Percentiles rank a stretch among this genome's conserved stretches.
These are phyloP conservation scores for Hydractinia symbiolongicarpus DNA, from an alignment of 30 jellyfish, hydroid and myxozoan species.

Conservation along the genomic window DNA sequence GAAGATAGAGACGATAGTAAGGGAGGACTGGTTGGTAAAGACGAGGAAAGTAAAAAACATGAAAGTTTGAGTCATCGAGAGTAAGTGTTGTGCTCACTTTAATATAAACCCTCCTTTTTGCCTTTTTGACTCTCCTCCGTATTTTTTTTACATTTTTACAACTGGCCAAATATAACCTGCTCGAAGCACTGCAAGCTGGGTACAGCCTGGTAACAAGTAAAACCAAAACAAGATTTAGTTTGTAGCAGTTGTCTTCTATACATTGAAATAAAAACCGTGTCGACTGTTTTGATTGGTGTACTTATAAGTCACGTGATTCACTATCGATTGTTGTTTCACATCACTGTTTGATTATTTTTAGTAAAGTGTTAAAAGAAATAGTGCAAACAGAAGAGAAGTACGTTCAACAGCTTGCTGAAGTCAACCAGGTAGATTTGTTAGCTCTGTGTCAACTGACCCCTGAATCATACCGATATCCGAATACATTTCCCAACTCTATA, in stretches of 20 bases:
- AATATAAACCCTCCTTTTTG: not conserved
- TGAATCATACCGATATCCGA: not conserved
- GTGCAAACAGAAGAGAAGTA: conserved; percentile 70
- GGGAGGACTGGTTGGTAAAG: conserved; percentile 20
- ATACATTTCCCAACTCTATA: not conserved
- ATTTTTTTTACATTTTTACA: too few species aligned
- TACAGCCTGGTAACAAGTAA: too few species aligned
- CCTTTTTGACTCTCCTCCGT: not conserved
- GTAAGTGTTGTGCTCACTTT: conserved; percentile 35
- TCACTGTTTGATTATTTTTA: not conserved
- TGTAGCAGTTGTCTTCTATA: too few species aligned
- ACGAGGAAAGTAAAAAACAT: conserved; percentile 24
- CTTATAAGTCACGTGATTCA: too few species aligned
- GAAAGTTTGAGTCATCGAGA: conserved; percentile 63
- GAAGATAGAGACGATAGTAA: conserved; percentile 42
- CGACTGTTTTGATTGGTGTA: too few species aligned
- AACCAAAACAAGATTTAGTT: too few species aligned
- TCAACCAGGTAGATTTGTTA: conserved; percentile 47
- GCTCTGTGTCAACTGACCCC: not conserved
- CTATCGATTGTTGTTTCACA: too few species aligned
- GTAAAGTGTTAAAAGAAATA: conserved; percentile 78
- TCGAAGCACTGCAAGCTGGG: too few species aligned
- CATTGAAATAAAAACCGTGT: too few species aligned
- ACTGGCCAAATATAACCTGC: too few species aligned
- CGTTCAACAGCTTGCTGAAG: conserved; percentile 62